A percentile compares a stretch with the other conserved stretches of the same genome.
These are phyloP conservation scores for Willisornis vidua DNA, from an alignment of 2,113 vertebrate species.

Conservation along the genomic window DNA sequence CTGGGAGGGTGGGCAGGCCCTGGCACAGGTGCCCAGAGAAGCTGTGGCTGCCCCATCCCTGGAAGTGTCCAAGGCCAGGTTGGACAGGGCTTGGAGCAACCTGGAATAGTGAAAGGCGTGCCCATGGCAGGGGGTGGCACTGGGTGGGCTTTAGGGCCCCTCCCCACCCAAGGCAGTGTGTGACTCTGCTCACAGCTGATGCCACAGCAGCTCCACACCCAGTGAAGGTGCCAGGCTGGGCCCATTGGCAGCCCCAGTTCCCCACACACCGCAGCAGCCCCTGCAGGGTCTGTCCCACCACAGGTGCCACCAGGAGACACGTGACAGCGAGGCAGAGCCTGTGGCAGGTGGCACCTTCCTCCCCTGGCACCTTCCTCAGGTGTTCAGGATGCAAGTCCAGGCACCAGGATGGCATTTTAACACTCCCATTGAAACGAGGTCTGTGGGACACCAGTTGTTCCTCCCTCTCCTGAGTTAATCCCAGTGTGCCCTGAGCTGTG, in stretches of 20 bases:
- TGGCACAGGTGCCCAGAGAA: background rate
- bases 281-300: background rate
- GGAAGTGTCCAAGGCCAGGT: background rate
- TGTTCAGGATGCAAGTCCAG: background rate
- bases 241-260: accelerated
- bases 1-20: background rate
- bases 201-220: background rate
- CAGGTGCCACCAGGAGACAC: background rate
- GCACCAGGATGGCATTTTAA: background rate
- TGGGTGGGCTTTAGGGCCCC: accelerated
- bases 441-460: background rate
- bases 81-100: background rate
- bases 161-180: background rate
- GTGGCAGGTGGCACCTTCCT: background rate
- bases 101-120: background rate
- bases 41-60: background rate
- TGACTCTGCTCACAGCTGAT: background rate
- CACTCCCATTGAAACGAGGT: accelerated
- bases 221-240: accelerated
- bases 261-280: background rate
- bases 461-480: background rate
- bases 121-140: accelerated
- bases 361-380: background rate
- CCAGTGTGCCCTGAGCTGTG: background rate
- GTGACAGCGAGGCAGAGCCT: background rate